A percentile compares a stretch with the other conserved stretches of the same genome.
These are phyloP conservation scores for Acanthochromis polyacanthus DNA, from an alignment of 2,113 vertebrate species.

Conservation along the genomic window DNA sequence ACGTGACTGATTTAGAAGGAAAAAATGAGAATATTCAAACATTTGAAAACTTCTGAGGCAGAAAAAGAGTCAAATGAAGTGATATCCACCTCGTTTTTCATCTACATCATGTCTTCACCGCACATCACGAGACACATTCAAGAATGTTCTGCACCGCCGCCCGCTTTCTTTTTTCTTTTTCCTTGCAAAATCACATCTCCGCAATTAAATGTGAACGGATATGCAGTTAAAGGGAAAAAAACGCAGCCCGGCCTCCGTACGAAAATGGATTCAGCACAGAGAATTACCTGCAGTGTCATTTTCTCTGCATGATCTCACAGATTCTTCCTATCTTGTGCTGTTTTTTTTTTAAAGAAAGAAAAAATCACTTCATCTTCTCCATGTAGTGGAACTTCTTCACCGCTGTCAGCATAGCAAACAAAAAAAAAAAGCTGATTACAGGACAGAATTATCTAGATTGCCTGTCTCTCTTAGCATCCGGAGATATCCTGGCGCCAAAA, in stretches of 20 bases:
- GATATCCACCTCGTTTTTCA: constrained; percentile 21
- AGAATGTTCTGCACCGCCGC: constrained; percentile 36
- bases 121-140: constrained; percentile 55
- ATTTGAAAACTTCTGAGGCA: constrained; percentile 3
- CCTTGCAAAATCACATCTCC: constrained; percentile 51
- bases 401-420: constrained; percentile 71
- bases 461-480: constrained; percentile 67
- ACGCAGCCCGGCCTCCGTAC: constrained; percentile 1
- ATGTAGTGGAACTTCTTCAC: constrained; percentile 63
- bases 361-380: constrained; percentile 61
- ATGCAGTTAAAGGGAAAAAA: constrained; percentile 28
- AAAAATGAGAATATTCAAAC: not conserved
- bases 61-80: not conserved
- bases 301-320: constrained; percentile 64
- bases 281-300: constrained; percentile 68
- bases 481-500: constrained; percentile 65
- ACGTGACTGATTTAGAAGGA: not conserved
- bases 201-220: constrained; percentile 57
- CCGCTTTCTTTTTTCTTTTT: constrained; percentile 4
- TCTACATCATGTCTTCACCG: constrained; percentile 36
- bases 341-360: constrained; percentile 50
- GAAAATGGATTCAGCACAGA: constrained; percentile 42
- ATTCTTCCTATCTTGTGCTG: constrained; percentile 36
- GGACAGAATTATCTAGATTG: constrained; percentile 77
- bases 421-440: constrained; percentile 73